Conservation (phyloP, 2,888 invertebrate genomes). For the Escarpia spicata region DNA sequence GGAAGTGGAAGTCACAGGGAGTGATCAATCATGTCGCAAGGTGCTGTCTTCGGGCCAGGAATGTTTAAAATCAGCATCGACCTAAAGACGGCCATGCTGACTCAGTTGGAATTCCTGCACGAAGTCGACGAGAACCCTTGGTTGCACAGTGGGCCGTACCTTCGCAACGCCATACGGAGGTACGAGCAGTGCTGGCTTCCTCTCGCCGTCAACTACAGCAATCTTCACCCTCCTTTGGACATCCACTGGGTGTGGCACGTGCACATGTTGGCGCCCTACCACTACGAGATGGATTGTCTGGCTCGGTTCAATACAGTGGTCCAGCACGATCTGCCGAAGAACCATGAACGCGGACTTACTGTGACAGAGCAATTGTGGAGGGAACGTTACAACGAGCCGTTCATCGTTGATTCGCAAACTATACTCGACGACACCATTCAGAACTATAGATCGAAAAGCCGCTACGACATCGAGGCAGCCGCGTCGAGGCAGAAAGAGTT, state of each 20-base stretch:
- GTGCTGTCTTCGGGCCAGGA: background rate
- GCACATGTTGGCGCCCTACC: slow-evolving; percentile 61
- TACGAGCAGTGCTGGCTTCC: slow-evolving; percentile 68
- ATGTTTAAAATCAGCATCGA: background rate
- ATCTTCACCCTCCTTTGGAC: slow-evolving; percentile 66
- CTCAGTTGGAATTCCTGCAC: slow-evolving; percentile 47
- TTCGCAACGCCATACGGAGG: slow-evolving; percentile 65
- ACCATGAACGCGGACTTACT: slow-evolving; percentile 50
- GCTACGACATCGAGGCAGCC: slow-evolving; percentile 65
- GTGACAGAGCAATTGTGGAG: slow-evolving; percentile 52
- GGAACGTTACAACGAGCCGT: slow-evolving; percentile 52
- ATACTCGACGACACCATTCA: slow-evolving; percentile 8
- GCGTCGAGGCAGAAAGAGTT: slow-evolving; percentile 65
- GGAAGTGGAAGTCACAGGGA: too few species aligned
- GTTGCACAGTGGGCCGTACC: slow-evolving; percentile 58
- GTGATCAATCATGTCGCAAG: background rate
- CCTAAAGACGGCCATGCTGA: background rate
- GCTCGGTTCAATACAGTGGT: slow-evolving; percentile 56
- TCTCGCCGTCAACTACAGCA: slow-evolving; percentile 55
- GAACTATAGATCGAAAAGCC: slow-evolving; percentile 25
- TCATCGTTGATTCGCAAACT: slow-evolving; percentile 47
- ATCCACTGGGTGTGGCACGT: slow-evolving; percentile 69
- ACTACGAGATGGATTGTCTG: slow-evolving; percentile 58
- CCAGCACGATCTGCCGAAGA: slow-evolving; percentile 63
- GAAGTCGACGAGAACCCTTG: slow-evolving; percentile 48